Base-by-base conservation (phyloP, 2,888 invertebrate genomes). In the Lasioglossum calceatum region DNA sequence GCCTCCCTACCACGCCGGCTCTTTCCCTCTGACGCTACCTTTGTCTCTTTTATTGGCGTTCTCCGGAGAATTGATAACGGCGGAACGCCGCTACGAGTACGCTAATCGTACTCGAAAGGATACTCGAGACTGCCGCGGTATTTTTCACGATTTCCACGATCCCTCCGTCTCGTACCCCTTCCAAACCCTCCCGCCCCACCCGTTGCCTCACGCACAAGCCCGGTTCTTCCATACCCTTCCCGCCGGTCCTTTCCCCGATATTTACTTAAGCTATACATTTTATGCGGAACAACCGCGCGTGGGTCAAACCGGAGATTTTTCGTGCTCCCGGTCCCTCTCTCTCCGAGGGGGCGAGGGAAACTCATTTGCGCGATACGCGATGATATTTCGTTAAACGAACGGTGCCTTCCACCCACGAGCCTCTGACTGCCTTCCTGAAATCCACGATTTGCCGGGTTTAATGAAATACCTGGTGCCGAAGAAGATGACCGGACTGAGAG, bases 41-140 rank as follows among this genome's bases (percentile, higher is more conserved):
- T 92, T 93, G 92, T 93, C 93, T 92, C 93, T 93, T 93, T 93
- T 93, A 93, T 93, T 93, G 92, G 92, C 90, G 91, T 91, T 92
- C 93, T 92, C 93, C 89, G 84, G 93, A 92, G 93, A 93, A 93
- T 93, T 93, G 93, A 93, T 93, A 93, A 93, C 92, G 91, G 90
- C 88, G 86, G 89, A 91, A 91, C 92, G 88, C 88, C 88, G 90
- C 87, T 87, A 91, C 84, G 90, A 91, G 91, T 91, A 90, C 91
- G 92, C 91, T 91, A 91, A 91, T 91, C 91, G 90, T 91, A 91
- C 92, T 90, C 88, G 92, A 91, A 91, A 91, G 91, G 90, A 91
- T 91, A 90, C 91, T 91, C 91, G 91, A 91, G 91, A 91, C 90
- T 91, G 88, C 90, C 89, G 91, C 86, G 89, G 88, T 92, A 91